Conservation (phyloP, 92 coral and sea anemone genomes). For the Nematostella vectensis region DNA sequence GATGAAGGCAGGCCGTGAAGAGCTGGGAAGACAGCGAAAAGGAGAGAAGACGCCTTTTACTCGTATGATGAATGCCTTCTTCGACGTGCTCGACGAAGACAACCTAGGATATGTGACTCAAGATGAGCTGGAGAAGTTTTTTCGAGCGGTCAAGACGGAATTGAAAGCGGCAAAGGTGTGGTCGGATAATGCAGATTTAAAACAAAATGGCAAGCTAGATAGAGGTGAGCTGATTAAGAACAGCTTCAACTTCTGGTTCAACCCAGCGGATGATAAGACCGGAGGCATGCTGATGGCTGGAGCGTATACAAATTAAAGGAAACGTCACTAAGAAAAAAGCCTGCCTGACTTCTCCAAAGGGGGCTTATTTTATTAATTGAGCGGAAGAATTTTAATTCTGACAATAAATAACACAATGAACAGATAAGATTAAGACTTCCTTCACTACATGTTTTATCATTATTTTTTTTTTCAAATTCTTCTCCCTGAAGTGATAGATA, state of each 20-base stretch:
- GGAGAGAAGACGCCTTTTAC: slow-evolving; percentile 38
- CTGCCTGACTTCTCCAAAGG: too few relatives aligned
- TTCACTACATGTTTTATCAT: too few relatives aligned
- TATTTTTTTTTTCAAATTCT: too few relatives aligned
- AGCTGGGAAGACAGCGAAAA: slow-evolving; percentile 30
- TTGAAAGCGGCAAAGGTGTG: slow-evolving; percentile 44
- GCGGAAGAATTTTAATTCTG: too few relatives aligned
- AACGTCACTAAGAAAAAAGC: too few relatives aligned
- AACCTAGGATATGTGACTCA: slow-evolving; percentile 49
- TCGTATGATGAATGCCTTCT: slow-evolving; percentile 47
- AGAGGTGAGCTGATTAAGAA: slow-evolving; percentile 36
- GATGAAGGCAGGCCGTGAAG: slow-evolving; percentile 41
- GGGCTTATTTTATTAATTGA: too few relatives aligned
- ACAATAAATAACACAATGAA: too few relatives aligned
- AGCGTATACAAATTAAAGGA: too few relatives aligned
- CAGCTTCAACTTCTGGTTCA: slow-evolving; percentile 67
- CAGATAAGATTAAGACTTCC: too few relatives aligned
- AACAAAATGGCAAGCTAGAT: slow-evolving; percentile 58
- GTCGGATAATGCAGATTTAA: slow-evolving; percentile 51
- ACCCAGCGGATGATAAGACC: slow-evolving; percentile 47
- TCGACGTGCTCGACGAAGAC: slow-evolving; percentile 52
- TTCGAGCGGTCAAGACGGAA: slow-evolving; percentile 57
- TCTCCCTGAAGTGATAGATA: too few relatives aligned
- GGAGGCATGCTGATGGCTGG: too few relatives aligned
- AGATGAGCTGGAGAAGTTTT: slow-evolving; percentile 41